These are phyloP conservation scores for Notolepis coatsorum DNA, from an alignment of 2,797 vertebrate species.

Conservation along the genomic window DNA sequence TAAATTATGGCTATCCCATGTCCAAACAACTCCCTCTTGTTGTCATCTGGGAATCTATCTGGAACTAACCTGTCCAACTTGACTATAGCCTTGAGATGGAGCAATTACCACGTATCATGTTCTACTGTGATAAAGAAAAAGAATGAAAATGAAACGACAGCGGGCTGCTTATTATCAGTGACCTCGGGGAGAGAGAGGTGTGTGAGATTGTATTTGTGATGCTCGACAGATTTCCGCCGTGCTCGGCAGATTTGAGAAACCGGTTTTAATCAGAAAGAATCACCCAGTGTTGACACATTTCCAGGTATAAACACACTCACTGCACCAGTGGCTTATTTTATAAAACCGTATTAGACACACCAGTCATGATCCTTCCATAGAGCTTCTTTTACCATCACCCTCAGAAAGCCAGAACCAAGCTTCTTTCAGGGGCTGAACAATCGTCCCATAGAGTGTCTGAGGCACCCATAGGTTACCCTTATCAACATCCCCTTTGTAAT, in stretches of 20 bases:
- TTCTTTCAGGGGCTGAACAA: slow-evolving; percentile 23
- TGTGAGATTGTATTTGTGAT: background rate
- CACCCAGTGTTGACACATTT: no score
- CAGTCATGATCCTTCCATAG: slow-evolving; percentile 17
- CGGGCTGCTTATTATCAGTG: background rate
- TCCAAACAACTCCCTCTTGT: slow-evolving; percentile 50
- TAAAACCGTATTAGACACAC: slow-evolving; percentile 49
- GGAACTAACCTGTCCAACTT: slow-evolving; percentile 34
- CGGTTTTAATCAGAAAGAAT: background rate
- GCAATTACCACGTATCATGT: slow-evolving; percentile 42
- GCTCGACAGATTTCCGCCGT: background rate
- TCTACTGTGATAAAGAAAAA: slow-evolving; percentile 2
- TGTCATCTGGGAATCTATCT: slow-evolving; percentile 8
- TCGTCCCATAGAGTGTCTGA: slow-evolving; percentile 20
- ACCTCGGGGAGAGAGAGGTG: background rate
- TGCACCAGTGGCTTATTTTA: slow-evolving; percentile 33
- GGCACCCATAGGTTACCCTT: slow-evolving; percentile 17
- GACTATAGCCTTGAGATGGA: slow-evolving; percentile 28
- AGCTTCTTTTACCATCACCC: slow-evolving; percentile 3
- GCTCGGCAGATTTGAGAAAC: background rate
- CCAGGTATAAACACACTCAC: slow-evolving; percentile 17
- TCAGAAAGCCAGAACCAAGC: slow-evolving; percentile 24
- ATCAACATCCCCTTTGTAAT: slow-evolving; percentile 61
- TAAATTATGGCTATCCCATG: slow-evolving; percentile 64
- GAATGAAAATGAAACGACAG: slow-evolving; percentile 13